phyloP scores from a whole-genome alignment of 2,888 invertebrate species.

The Meghimatium bilineatum region DNA sequence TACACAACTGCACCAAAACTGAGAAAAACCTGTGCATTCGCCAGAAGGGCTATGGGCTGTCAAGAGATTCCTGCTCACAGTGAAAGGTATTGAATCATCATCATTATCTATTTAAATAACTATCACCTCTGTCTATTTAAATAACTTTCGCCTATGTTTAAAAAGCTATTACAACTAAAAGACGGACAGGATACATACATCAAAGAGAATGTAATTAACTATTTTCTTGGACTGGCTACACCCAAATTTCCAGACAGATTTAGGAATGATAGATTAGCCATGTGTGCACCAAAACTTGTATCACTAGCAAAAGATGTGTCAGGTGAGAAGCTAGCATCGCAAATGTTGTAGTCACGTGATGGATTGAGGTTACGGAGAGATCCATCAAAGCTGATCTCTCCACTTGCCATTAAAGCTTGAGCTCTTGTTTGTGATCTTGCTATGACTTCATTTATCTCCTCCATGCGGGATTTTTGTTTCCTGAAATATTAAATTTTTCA shows the following conservation, averaged over 20 bases:
- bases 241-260: constrained; percentile 44
- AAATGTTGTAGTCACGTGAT: constrained; percentile 50
- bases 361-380: constrained; percentile 50
- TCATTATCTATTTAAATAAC: too few relatives aligned
- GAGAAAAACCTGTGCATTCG: too few relatives aligned
- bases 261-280: constrained; percentile 52
- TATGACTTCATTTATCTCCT: constrained; percentile 75
- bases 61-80: too few relatives aligned
- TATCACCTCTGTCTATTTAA: too few relatives aligned
- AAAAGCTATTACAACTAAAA: neutral
- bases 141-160: too few relatives aligned
- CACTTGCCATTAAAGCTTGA: constrained; percentile 69
- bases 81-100: too few relatives aligned
- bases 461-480: constrained; percentile 70
- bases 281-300: constrained; percentile 46
- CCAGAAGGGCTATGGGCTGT: too few relatives aligned
- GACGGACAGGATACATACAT: neutral
- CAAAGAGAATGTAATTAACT: neutral
- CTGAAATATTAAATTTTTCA: constrained; percentile 53
- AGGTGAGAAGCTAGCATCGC: constrained; percentile 49
- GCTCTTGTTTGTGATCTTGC: constrained; percentile 72
- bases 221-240: constrained; percentile 18
- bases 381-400: constrained; percentile 56
- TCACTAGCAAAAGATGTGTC: constrained; percentile 53
- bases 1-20: too few relatives aligned